phyloP scores from a whole-genome alignment of 2,113 vertebrate species.

The Rhea pennata region DNA sequence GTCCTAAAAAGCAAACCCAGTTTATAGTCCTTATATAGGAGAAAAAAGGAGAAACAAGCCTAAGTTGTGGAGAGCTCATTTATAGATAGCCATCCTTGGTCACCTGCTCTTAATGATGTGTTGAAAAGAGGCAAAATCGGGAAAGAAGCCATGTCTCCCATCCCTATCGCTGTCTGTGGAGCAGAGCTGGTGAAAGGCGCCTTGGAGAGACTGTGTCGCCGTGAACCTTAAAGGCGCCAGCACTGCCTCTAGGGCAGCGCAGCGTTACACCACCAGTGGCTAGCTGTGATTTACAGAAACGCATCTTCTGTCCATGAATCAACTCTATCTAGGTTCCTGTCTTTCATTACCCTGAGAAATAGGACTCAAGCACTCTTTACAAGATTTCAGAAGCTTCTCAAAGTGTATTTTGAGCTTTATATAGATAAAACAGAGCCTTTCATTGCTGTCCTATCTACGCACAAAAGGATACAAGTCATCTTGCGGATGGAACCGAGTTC shows the following conservation, averaged over 20 bases:
- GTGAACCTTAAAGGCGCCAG: accelerated
- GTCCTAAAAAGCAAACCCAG: background rate
- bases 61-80: background rate
- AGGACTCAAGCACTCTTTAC: background rate
- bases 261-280: no score
- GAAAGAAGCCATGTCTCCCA: background rate
- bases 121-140: background rate
- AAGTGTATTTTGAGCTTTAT: background rate
- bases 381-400: background rate
- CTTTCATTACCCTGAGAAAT: background rate
- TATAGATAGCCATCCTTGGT: background rate
- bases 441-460: background rate
- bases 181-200: background rate
- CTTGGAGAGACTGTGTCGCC: background rate
- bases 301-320: background rate
- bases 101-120: background rate
- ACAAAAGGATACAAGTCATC: constrained; percentile 2
- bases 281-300: background rate
- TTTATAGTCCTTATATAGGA: background rate
- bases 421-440: background rate
- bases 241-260: background rate
- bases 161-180: background rate
- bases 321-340: background rate
- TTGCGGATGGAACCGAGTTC: background rate
- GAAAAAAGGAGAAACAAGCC: background rate